These are phyloP conservation scores for Dissostichus mawsoni DNA, from an alignment of 2,113 vertebrate genomes.

Conservation along the genomic window DNA sequence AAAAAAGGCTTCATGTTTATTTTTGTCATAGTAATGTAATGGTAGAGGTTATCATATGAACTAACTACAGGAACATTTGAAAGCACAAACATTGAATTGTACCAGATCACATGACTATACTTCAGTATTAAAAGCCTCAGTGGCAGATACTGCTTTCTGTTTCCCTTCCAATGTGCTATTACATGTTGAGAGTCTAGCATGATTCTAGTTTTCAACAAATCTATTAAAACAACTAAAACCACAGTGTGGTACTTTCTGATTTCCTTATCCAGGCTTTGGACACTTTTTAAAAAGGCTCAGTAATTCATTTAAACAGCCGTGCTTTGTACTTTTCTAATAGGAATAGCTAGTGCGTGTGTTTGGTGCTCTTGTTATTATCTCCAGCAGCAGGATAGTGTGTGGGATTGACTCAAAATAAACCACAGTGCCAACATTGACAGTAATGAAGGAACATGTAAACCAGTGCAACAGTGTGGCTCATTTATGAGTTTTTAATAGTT, in stretches of 20 bases:
- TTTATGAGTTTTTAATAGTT: neutral
- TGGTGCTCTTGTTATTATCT: neutral
- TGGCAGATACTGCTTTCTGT: neutral
- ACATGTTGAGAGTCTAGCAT: too few species aligned
- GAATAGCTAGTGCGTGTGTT: neutral
- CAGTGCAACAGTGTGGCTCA: neutral
- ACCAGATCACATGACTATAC: neutral
- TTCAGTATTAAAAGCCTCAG: neutral
- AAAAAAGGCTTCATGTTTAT: neutral
- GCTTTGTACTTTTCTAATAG: neutral
- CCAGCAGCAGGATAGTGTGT: neutral
- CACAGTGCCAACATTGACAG: neutral
- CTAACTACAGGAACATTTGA: neutral
- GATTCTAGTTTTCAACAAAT: too few species aligned
- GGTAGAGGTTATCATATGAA: neutral
- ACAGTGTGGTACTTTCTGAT: too few species aligned
- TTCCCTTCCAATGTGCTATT: neutral
- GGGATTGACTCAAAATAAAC: neutral
- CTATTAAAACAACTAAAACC: too few species aligned
- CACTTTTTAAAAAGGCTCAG: neutral
- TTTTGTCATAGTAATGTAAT: neutral
- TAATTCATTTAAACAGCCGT: neutral
- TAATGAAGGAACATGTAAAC: neutral
- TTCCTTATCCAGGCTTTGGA: neutral
- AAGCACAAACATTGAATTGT: neutral